A percentile compares a stretch with the other conserved stretches of the same genome.
These are phyloP conservation scores for Melopsittacus undulatus DNA, from an alignment of 2,797 vertebrate genomes.

Conservation along the genomic window DNA sequence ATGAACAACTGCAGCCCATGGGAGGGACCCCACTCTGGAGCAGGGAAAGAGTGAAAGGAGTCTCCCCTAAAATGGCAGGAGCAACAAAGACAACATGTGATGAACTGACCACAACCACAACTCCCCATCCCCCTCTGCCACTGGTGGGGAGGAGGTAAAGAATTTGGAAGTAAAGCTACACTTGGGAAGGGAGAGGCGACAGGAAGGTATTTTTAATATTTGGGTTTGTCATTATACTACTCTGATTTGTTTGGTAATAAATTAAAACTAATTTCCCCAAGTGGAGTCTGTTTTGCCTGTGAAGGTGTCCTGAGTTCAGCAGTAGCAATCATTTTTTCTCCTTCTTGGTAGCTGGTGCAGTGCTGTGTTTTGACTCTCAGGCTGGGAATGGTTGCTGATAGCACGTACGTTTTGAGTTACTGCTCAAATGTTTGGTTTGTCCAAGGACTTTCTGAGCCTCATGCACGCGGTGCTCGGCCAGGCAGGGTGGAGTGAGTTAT, in stretches of 20 bases:
- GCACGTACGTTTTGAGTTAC: no score
- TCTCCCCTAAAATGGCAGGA: background rate
- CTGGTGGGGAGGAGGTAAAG: background rate
- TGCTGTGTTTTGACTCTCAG: no score
- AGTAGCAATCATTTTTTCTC: no score
- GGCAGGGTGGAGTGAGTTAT: no score
- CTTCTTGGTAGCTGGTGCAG: no score
- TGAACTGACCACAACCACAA: background rate
- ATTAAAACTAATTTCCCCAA: background rate
- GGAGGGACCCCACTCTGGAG: background rate
- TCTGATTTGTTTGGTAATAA: background rate
- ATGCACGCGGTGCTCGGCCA: no score
- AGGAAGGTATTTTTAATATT: background rate
- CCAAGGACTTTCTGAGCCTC: no score
- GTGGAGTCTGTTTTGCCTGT: background rate
- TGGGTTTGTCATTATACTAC: background rate
- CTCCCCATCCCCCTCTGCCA: background rate
- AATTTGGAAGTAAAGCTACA: background rate
- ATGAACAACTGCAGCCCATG: background rate
- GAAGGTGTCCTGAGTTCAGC: no score
- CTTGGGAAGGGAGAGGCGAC: background rate
- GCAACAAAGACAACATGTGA: background rate
- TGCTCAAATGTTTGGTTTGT: no score
- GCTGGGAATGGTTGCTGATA: no score
- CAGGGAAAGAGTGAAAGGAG: background rate